These are phyloP conservation scores for Dryomyza anilis DNA, from an alignment of 2,888 invertebrate genomes.

Conservation along the genomic window DNA sequence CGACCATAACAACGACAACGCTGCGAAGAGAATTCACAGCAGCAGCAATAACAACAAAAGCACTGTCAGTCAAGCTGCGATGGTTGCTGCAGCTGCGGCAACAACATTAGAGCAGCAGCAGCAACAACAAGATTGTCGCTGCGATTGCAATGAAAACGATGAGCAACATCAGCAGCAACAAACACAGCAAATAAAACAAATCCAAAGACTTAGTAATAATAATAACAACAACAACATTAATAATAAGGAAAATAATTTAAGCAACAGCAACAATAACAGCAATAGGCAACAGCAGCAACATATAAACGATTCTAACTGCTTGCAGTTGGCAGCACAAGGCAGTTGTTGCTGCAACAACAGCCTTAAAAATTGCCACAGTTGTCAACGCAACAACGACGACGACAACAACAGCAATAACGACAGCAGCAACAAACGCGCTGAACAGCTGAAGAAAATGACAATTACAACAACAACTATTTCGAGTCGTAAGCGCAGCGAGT, in stretches of 20 bases:
- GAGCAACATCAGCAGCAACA: conserved; percentile 15
- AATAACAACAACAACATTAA: too few relatives aligned
- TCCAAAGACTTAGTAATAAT: conserved; percentile 57
- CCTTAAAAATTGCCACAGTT: conserved; percentile 35
- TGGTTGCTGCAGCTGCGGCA: too few relatives aligned
- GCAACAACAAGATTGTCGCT: conserved; percentile 27
- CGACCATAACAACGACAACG: conserved; percentile 24
- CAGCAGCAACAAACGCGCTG: conserved; percentile 27
- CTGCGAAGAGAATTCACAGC: conserved; percentile 2
- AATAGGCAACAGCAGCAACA: conserved; percentile 35
- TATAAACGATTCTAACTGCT: conserved; percentile 28
- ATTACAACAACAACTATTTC: conserved; percentile 38
- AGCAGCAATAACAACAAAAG: too few relatives aligned
- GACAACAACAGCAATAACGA: conserved; percentile 26
- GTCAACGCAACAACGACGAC: conserved; percentile 37
- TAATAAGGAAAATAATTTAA: conserved; percentile 35
- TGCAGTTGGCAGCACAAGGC: conserved; percentile 18
- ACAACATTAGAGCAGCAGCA: too few relatives aligned
- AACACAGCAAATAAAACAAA: conserved; percentile 39
- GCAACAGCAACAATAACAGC: conserved; percentile 25
- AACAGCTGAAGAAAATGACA: conserved; percentile 38
- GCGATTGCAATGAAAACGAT: conserved; percentile 19
- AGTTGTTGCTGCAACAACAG: conserved; percentile 31
- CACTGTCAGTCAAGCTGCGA: too few relatives aligned
- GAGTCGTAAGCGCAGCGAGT: conserved; percentile 42